Evolutionary conservation across 2,888 invertebrate genomes (phyloP).

Genomic region (Sinodicranocentrus sp.): DNA sequence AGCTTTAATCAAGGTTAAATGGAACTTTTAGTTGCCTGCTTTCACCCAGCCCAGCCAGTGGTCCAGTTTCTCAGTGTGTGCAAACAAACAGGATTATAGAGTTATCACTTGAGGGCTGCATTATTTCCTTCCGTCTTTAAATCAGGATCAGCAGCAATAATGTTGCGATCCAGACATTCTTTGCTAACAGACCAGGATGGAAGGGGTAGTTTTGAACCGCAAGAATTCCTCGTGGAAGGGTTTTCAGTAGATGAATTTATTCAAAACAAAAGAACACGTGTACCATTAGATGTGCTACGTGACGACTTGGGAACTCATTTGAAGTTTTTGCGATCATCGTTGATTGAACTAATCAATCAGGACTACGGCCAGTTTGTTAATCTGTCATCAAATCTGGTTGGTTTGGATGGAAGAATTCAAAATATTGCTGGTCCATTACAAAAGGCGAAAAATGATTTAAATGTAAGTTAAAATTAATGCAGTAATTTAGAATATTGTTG

Average conservation of each 20-base stretch:
- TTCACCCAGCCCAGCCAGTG: too few species aligned
- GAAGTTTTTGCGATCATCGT: conserved; percentile 92
- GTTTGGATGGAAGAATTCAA: conserved; percentile 91
- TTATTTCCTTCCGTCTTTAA: too few species aligned
- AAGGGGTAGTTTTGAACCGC: conserved; percentile 71
- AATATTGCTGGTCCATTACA: conserved; percentile 89
- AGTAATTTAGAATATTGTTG: neutral
- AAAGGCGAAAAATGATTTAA: conserved; percentile 89
- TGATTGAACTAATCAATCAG: conserved; percentile 98
- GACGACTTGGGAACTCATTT: conserved; percentile 94
- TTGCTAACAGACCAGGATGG: conserved; percentile 45
- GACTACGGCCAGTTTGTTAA: conserved; percentile 99
- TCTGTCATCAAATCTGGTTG: conserved; percentile 95
- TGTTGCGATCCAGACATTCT: conserved; percentile 39
- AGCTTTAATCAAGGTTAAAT: too few species aligned
- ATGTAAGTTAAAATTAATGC: conserved; percentile 81
- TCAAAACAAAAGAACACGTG: conserved; percentile 84
- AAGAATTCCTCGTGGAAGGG: conserved; percentile 81
- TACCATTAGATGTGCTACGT: conserved; percentile 89
- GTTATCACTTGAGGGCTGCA: too few species aligned
- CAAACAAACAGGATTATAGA: too few species aligned
- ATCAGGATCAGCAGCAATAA: too few species aligned
- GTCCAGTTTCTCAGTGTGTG: too few species aligned
- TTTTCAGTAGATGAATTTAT: conserved; percentile 97
- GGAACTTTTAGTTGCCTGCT: too few species aligned